A percentile compares a stretch with the other conserved stretches of the same genome.
Conservation (phyloP, 1,140 invertebrate species). For the Eriocheir sinensis region DNA sequence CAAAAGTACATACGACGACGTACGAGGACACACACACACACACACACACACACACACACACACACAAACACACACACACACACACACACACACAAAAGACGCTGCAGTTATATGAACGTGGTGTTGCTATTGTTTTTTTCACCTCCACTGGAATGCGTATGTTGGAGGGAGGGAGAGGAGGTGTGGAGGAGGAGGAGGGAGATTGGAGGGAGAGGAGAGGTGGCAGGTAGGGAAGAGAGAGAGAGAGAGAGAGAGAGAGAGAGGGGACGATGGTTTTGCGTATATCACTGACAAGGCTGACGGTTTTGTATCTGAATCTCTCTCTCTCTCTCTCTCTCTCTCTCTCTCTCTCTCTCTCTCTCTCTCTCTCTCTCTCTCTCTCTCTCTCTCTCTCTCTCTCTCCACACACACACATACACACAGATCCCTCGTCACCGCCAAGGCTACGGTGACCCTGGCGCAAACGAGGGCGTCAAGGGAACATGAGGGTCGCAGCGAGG, state of each 20-base stretch:
- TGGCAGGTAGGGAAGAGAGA: too few relatives aligned
- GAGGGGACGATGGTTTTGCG: too few relatives aligned
- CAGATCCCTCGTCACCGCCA: too few relatives aligned
- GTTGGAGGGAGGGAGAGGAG: too few relatives aligned
- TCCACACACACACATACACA: too few relatives aligned
- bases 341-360: slow-evolving; percentile 48
- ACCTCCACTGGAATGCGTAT: neutral
- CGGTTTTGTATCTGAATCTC: too few relatives aligned
- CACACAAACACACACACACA: neutral
- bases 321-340: slow-evolving; percentile 41
- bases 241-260: too few relatives aligned
- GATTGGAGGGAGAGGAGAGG: too few relatives aligned
- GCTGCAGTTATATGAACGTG: neutral
- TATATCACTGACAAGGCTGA: neutral
- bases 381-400: slow-evolving; percentile 15
- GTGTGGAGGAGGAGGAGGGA: too few relatives aligned
- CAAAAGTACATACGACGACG: too few relatives aligned
- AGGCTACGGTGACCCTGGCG: neutral
- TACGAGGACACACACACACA: neutral
- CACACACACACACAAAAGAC: neutral
- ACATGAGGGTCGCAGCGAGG: neutral
- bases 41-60: neutral
- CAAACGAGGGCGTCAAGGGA: slow-evolving; percentile 4
- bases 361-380: slow-evolving; percentile 51
- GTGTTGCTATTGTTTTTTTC: too few relatives aligned